A percentile compares a stretch with the other conserved stretches of the same genome.
These are phyloP conservation scores for Gryllus longicercus DNA, from an alignment of 2,888 invertebrate genomes.

Conservation along the genomic window DNA sequence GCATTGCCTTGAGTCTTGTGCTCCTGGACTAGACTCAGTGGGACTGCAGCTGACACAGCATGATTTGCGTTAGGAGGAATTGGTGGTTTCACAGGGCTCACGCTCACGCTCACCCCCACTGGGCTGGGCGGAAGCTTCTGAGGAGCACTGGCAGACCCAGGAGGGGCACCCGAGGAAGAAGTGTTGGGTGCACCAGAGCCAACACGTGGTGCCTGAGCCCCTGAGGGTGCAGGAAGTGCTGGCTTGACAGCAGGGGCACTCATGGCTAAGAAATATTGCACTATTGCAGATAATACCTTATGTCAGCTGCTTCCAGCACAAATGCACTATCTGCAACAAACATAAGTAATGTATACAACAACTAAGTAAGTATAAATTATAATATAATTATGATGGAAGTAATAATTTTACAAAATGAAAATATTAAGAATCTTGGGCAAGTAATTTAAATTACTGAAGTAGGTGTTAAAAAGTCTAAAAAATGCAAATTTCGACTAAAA, in stretches of 20 bases:
- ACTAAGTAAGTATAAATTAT: neutral
- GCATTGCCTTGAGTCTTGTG: conserved; percentile 44
- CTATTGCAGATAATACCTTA: too few species aligned
- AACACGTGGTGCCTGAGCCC: conserved; percentile 41
- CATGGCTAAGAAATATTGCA: conserved; percentile 38
- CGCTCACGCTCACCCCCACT: conserved; percentile 41
- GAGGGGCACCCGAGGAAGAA: conserved; percentile 38
- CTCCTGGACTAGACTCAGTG: conserved; percentile 48
- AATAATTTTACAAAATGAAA: too few species aligned
- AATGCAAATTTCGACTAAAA: neutral
- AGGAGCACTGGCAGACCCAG: conserved; percentile 40
- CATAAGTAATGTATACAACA: neutral
- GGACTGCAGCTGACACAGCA: conserved; percentile 39
- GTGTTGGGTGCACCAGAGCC: conserved; percentile 42
- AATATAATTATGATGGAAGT: neutral
- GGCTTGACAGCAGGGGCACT: conserved; percentile 47
- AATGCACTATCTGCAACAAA: conserved; percentile 6
- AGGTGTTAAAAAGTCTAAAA: too few species aligned
- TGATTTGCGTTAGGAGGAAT: conserved; percentile 40
- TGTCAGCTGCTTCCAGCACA: neutral
- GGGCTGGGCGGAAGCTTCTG: conserved; percentile 43
- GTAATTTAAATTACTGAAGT: too few species aligned
- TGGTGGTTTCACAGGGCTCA: conserved; percentile 46
- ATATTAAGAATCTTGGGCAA: too few species aligned
- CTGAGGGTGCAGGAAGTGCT: conserved; percentile 43